phyloP scores from a whole-genome alignment of 2,888 invertebrate genomes.

The Deilephila elpenor region DNA sequence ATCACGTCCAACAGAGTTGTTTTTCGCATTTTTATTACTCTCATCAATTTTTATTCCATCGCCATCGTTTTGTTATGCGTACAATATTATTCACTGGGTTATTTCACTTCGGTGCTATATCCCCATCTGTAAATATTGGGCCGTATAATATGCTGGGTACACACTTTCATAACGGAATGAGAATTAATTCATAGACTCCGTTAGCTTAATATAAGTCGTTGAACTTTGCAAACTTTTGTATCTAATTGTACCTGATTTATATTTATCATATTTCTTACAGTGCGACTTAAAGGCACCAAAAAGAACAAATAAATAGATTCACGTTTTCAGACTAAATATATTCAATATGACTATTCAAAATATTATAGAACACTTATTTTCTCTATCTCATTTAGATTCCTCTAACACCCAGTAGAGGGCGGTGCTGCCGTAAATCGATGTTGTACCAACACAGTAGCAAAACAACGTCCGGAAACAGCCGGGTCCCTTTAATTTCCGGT shows the following conservation, averaged over 20 bases:
- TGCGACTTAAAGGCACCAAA: too few relatives aligned
- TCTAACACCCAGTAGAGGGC: background rate
- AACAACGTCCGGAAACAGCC: constrained; percentile 55
- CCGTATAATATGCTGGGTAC: too few relatives aligned
- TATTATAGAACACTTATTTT: background rate
- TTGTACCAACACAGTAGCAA: constrained; percentile 37
- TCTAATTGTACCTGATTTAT: too few relatives aligned
- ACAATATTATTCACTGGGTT: background rate
- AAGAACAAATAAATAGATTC: too few relatives aligned
- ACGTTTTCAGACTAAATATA: background rate
- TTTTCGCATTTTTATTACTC: background rate
- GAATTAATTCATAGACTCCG: too few relatives aligned
- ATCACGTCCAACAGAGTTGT: background rate
- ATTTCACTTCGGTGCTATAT: background rate
- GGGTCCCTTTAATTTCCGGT: constrained; percentile 72
- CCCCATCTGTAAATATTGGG: too few relatives aligned
- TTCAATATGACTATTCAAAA: background rate
- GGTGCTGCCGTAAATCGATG: background rate
- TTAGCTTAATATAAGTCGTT: too few relatives aligned
- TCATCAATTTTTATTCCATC: constrained; percentile 15
- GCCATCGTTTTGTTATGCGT: background rate
- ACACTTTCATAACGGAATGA: too few relatives aligned
- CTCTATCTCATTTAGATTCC: background rate
- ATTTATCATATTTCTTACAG: too few relatives aligned
- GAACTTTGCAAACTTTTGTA: too few relatives aligned